Base-by-base conservation (phyloP, 2,113 vertebrate genomes). In the Semnornis frantzii region DNA sequence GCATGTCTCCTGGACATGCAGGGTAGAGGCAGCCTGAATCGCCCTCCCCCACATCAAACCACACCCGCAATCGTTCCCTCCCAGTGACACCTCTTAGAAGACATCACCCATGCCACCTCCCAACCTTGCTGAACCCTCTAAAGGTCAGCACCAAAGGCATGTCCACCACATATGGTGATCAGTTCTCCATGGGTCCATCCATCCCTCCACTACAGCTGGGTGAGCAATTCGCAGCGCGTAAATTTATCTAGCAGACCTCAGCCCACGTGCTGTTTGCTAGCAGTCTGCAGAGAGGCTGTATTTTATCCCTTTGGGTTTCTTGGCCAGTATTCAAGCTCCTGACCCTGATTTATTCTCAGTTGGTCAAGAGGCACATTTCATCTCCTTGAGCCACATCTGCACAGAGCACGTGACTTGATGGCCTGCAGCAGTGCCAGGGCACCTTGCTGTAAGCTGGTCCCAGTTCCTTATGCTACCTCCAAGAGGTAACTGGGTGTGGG, bases 241-340 rank as follows among this genome's bases (percentile, higher is more conserved):
- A 96, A 97, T 97, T 97, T 93, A 97, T 94, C 94, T 52, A 81
- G 93, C 95, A 95, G 95, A 95, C 82, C 94, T 84, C 95, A 95
- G 94, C 93, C 96, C 94, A 96, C 94, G 92, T 97, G 95, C 95
- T 95, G 82, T 93, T 97, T 90, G 91, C 94, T 94, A 92, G 92
- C 92, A 90, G 94, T 91, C 94, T 94, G 89, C 77, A 23, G 94
- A 94, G 94, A 97, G 87, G 82, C 91, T 87, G 30, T 95, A 90
- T 94, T 94, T 96, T 94, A 97, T 96, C 94, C 95, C 93, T 96
- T 97, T 95, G 96, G 96, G 94, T 92, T 97, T 96, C 94, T 94
- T 97, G 95, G 96, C 95, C 74, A 88, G 82, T 76, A 33, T 71
- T 96, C 96, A 95, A 93, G 83, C 88, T 95, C 55, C 92, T 94